Base-by-base conservation (phyloP, 2,113 vertebrate genomes). In the Anolis sagrei region DNA sequence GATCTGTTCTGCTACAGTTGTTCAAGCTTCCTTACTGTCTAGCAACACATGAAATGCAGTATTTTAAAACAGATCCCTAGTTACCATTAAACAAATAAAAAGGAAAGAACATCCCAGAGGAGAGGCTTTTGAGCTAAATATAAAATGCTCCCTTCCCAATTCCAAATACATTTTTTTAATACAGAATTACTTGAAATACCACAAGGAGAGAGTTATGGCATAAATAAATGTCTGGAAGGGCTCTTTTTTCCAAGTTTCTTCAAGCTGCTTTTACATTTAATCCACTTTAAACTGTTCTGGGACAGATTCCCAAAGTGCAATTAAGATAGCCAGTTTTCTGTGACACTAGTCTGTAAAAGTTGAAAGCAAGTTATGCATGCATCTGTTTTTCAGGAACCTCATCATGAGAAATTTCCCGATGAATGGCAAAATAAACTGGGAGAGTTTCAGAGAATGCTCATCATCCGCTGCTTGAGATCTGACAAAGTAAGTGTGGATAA, bases 401-500 rank as follows among this genome's bases (percentile, higher is more conserved):
- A 98, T 79, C 95, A 96, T 54, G 95, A 96, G 84, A 1, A 32
- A 1, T 97, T 98, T 86, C 97, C 98, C 79, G 94, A 90, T 1
- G 91, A 92, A 0, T 98, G 97, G 97, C 91, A 97, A 91, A 89
- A 94, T 0, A 97, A 95, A 88, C 27, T 96, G 34, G 94, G 88
- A 39, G 92, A 94, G 2, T 97, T 98, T 88, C 97, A 98, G 90
- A 97, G 94, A 89, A 98, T 98, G 97, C 95, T 98, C 74, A 81
- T 98, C 78, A 95, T 98, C 89, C 95, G 96, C 36, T 98, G 97
- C 92, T 91, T 97, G 74, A 95, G 98, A 89, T 97, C 97, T 74
- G 98, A 99, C 93, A 98, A 98, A 95, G 97, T 97, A 93, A 69
- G 85, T 81, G 61, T 2, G 0, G 54, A 66, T 23, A 25, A 21